Evolutionary conservation across 1,140 invertebrate species (phyloP), one percentile per base, ranked within the genome.

Genomic region (Diprion similis): DNA sequence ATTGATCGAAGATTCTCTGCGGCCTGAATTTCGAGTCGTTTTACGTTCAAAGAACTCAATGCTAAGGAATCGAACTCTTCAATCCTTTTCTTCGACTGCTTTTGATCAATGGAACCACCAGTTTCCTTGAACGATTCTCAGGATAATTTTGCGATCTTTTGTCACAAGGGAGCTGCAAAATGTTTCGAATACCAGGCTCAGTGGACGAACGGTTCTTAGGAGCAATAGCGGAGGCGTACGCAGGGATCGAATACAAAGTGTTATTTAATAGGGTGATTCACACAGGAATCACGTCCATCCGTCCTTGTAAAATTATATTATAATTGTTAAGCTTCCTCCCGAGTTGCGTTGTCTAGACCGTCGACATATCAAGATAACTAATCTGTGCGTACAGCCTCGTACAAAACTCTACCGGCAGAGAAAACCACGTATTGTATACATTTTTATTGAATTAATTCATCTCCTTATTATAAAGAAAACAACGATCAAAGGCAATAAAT

Each of bases 231-330:
- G 59, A 37, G 11, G 17, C 13, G 66, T 15, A 17, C 15, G 15
- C 64, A 67, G 64, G 65, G 64, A 59, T 73, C 59, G 75, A 73
- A 76, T 73, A 72, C 72, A 74, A 74, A 74, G 59, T 70, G 66
- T 4, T 48, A 18, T 72, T 72, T 77, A 75, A 77, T 59, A 13
- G 69, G 70, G 66, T 68, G 64, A 77, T 73, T 77, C 70, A 72
- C 37, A 77, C 70, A 45, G 71, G 46, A 66, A 71, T 74, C 73
- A 77, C 73, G 76, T 77, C 74, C 19, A 24, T 47, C 46, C 68
- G 73, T 76, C 75, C 70, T 76, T 76, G 72, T 67, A n/a, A 69
- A 66, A 68, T 59, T 13, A 59, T 67, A 47, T 65, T 73, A 73
- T 73, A 48, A 66, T 70, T 71, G 72, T 71, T 70, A 46, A 47